Base-by-base conservation (phyloP, 2,113 vertebrate genomes). In the Bufo bufo region DNA sequence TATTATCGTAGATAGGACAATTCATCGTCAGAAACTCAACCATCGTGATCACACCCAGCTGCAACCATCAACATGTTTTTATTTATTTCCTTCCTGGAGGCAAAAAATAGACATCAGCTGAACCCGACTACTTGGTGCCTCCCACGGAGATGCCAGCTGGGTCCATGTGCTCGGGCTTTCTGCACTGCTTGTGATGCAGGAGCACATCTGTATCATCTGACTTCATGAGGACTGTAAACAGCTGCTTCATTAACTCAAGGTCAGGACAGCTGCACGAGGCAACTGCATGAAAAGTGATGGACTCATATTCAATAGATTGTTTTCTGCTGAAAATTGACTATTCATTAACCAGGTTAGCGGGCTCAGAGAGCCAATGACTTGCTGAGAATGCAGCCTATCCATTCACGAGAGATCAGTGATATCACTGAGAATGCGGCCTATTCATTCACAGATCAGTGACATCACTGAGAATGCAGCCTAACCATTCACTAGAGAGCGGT, bases 151-250 rank as follows among this genome's bases (percentile, higher is more conserved):
- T 65, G 80, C 61, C 80, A 82, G 80, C 80, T 66, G 80, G 23
- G 17, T 16, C 17, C 13, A 9, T 65, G 45, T 33, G 33, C 49
- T 11, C 17, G 20, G 17, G 17, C 58, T 0, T 10, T 20, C 13
- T 81, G 33, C 19, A 16, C 2, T 20, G 33, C 58, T 20, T 75
- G 79, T 61, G 58, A 63, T 47, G 14, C 14, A 43, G 8, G 78
- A 47, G 19, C 33, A 82, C 79, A 82, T 82, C 79, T 82, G 61
- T 3, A 82, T 50, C 80, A 66, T 65, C 59, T 66, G 80, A 66
- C 50, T 14, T 50, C 61, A 47, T 66, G 19, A 20, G 50, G 59
- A 65, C 19, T 50, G 80, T 66, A 14, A 65, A 82, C 80, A 82
- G 80, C 80, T 49, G 80, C 59, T 65, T 10, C 56, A 49, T 6